Evolutionary conservation across 2,888 invertebrate species (phyloP).

Genomic region (Eupsilia transversa): DNA sequence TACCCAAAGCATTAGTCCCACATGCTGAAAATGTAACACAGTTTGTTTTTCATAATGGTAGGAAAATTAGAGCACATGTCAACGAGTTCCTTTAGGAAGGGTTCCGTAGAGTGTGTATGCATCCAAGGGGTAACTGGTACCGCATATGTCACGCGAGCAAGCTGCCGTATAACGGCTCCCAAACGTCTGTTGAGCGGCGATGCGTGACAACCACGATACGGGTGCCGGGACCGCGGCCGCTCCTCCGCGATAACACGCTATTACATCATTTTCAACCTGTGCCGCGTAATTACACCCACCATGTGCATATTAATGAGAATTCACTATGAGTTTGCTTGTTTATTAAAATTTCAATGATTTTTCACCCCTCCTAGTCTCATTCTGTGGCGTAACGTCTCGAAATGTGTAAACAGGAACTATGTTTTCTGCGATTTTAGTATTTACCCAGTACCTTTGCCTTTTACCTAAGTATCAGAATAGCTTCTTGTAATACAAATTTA

Average conservation of each 20-base stretch:
- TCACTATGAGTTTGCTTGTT: slow-evolving; percentile 32
- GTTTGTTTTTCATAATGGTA: slow-evolving; percentile 21
- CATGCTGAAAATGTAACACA: slow-evolving; percentile 25
- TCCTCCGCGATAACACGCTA: slow-evolving; percentile 69
- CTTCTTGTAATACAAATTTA: slow-evolving; percentile 54
- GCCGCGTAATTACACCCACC: slow-evolving; percentile 57
- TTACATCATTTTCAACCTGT: slow-evolving; percentile 70
- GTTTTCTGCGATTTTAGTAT: slow-evolving; percentile 17
- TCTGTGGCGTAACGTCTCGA: background rate
- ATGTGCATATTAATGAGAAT: slow-evolving; percentile 51
- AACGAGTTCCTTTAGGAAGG: slow-evolving; percentile 33
- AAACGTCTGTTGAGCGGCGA: slow-evolving; percentile 68
- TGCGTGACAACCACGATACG: slow-evolving; percentile 69
- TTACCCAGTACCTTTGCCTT: background rate
- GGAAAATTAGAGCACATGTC: slow-evolving; percentile 45
- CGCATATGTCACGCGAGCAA: slow-evolving; percentile 68
- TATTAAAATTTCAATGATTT: slow-evolving; percentile 40
- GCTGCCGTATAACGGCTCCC: slow-evolving; percentile 77
- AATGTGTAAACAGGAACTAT: slow-evolving; percentile 1
- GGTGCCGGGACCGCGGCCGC: slow-evolving; percentile 56
- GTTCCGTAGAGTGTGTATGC: slow-evolving; percentile 13
- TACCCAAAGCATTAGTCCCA: slow-evolving; percentile 31
- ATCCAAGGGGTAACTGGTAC: slow-evolving; percentile 40
- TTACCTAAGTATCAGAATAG: slow-evolving; percentile 13
- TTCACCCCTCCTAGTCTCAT: background rate